Percentiles rank a stretch among this genome's conserved stretches.
Evolutionary conservation across 2,888 invertebrate species (phyloP).

Genomic region (Oscheius sp.): DNA sequence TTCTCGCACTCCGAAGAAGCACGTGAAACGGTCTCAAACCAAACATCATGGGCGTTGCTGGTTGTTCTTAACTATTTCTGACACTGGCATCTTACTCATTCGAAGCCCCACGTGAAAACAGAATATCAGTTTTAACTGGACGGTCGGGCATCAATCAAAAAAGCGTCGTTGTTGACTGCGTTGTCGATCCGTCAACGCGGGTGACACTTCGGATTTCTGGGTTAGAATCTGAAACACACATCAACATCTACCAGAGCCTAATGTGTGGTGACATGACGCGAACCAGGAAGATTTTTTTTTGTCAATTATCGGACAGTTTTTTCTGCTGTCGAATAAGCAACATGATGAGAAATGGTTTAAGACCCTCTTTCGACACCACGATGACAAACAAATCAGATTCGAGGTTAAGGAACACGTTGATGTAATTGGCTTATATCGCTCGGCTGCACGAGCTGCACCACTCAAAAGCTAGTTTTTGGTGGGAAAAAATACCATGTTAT

Average conservation of each 20-base stretch:
- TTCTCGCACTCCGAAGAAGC: constrained; percentile 21
- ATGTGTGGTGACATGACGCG: no score
- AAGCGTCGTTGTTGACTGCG: not conserved
- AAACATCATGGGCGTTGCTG: constrained; percentile 27
- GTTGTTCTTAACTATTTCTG: constrained; percentile 12
- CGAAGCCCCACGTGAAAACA: constrained; percentile 18
- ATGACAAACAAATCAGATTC: constrained; percentile 18
- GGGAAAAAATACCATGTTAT: not conserved
- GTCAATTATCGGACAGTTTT: no score
- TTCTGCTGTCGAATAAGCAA: no score
- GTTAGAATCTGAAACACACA: not conserved
- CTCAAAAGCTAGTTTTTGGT: constrained; percentile 5
- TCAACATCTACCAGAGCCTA: not conserved
- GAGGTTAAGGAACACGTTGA: constrained; percentile 20
- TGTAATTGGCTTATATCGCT: constrained; percentile 19
- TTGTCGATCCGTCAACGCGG: constrained; percentile 9
- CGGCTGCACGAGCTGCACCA: constrained; percentile 8
- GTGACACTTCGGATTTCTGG: constrained; percentile 13
- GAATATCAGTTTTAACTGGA: constrained; percentile 23
- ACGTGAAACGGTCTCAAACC: constrained; percentile 17
- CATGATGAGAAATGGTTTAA: no score
- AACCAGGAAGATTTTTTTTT: no score
- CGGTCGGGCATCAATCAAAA: not conserved
- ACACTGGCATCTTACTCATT: not conserved
- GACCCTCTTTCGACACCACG: not conserved